Evolutionary conservation across 1,140 invertebrate genomes (phyloP).

Genomic region (Neodiprion virginianus): DNA sequence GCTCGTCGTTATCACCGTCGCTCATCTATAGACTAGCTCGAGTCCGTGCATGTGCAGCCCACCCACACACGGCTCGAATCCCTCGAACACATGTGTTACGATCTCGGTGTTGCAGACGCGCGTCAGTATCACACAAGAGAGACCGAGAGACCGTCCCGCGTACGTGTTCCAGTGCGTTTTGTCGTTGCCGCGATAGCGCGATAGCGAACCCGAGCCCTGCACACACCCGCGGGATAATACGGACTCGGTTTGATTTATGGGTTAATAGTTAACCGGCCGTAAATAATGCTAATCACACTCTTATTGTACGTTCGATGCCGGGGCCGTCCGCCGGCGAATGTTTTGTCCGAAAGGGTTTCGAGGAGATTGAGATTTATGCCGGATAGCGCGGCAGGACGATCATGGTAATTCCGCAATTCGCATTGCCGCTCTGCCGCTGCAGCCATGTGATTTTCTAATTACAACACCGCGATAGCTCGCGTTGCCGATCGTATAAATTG

Average conservation of each 20-base stretch:
- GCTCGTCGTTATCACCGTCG: neutral
- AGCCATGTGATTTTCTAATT: slow-evolving; percentile 6
- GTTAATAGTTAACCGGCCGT: slow-evolving; percentile 62
- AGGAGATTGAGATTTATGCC: slow-evolving; percentile 7
- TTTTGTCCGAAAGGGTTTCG: slow-evolving; percentile 45
- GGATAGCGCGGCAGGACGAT: neutral
- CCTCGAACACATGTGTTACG: neutral
- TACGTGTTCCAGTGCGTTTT: too few relatives aligned
- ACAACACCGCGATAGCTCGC: neutral
- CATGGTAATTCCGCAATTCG: neutral
- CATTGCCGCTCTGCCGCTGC: neutral
- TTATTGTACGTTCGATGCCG: slow-evolving; percentile 56
- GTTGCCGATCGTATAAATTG: too few relatives aligned
- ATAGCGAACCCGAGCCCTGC: neutral
- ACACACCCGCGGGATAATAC: slow-evolving; percentile 38
- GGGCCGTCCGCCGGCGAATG: slow-evolving; percentile 41
- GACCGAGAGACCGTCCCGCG: too few relatives aligned
- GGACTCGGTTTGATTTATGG: slow-evolving; percentile 57
- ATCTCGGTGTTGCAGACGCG: too few relatives aligned
- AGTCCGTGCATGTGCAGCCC: neutral
- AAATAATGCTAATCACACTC: slow-evolving; percentile 64
- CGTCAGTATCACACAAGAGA: too few relatives aligned
- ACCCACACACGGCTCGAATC: too few relatives aligned
- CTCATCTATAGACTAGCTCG: neutral
- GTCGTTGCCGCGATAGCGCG: too few relatives aligned